Base-by-base conservation (phyloP, 2,797 vertebrate genomes). In the Harpagifer antarcticus region DNA sequence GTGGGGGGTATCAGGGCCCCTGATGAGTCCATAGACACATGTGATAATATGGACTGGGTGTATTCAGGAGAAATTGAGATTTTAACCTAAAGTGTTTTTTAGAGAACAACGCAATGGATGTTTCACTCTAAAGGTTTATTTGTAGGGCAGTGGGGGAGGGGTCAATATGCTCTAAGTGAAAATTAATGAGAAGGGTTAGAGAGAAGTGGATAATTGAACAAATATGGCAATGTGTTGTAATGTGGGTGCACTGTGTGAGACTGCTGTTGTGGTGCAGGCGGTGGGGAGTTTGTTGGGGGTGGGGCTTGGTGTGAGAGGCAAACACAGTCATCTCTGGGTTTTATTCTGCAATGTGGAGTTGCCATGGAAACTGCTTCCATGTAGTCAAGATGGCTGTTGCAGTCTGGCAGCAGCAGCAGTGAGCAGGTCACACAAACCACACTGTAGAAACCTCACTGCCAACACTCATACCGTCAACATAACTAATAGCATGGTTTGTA, bases 301-400 rank as follows among this genome's bases (percentile, higher is more conserved):
- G 78, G 79, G 80, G 84, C 43, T 64, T 63, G 49, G 76, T 78
- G 79, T 80, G 87, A 81, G 86, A 88, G 88, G 84, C 81, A 87
- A 70, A 89, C 80, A 84, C 79, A 75, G 73, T 78, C 83, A 81
- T 94, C 89, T 91, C 76, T 80, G 61, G 89, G 78, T 86, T 88
- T 90, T 75, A 90, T 88, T 89, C 90, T 89, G 86, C 88, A 91
- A 91, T 17, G 76, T 83, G 73, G 74, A 61, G 94, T 95, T 95
- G 89, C 94, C 87, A 95, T 95, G 93, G 94, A 87, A 82, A 95
- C 94, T 92, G 91, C 92, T 86, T 94, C 92, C 92, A 85, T 80
- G 56, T 73, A 74, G 86, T 84, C 80, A 93, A 94, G 92, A 94
- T 93, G 93, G 93, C 85, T 74, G 72, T 86, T 81, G 86, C 87